These are phyloP conservation scores for Lissonota sp. DNA, from an alignment of 2,888 invertebrate species.

Conservation along the genomic window DNA sequence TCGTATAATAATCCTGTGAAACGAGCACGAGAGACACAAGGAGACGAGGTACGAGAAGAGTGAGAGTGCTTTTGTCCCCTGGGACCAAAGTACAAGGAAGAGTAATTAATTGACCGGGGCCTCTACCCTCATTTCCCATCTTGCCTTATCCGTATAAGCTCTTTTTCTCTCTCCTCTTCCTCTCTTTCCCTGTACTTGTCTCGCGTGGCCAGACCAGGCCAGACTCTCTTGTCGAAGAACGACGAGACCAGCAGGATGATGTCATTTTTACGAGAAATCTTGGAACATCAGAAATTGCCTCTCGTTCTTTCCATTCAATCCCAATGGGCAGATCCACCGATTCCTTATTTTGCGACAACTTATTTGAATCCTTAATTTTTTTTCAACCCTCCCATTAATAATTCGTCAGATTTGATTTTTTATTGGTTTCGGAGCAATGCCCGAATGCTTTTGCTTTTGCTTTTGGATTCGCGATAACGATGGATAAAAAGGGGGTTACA, in stretches of 20 bases:
- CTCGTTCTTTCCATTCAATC: neutral
- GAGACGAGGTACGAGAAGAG: slow-evolving; percentile 9
- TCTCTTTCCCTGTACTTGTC: neutral
- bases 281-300: slow-evolving; percentile 43
- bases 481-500: slow-evolving; percentile 73
- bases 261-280: slow-evolving; percentile 61
- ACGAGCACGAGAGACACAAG: slow-evolving; percentile 27
- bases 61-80: slow-evolving; percentile 51
- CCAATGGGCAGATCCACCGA: slow-evolving; percentile 3
- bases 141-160: slow-evolving; percentile 38
- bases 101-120: slow-evolving; percentile 66
- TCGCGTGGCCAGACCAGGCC: neutral
- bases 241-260: slow-evolving; percentile 43
- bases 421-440: too few species aligned
- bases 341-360: too few species aligned
- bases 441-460: too few species aligned
- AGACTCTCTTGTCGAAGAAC: slow-evolving; percentile 9
- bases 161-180: slow-evolving; percentile 9
- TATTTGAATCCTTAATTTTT: too few species aligned
- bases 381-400: too few species aligned
- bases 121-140: slow-evolving; percentile 43
- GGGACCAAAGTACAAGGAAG: slow-evolving; percentile 65
- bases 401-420: too few species aligned
- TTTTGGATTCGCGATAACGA: slow-evolving; percentile 8
- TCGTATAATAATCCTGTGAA: slow-evolving; percentile 63